Evolutionary conservation across 2,113 vertebrate species (phyloP).

Genomic region (Oreotrochilus melanogaster): DNA sequence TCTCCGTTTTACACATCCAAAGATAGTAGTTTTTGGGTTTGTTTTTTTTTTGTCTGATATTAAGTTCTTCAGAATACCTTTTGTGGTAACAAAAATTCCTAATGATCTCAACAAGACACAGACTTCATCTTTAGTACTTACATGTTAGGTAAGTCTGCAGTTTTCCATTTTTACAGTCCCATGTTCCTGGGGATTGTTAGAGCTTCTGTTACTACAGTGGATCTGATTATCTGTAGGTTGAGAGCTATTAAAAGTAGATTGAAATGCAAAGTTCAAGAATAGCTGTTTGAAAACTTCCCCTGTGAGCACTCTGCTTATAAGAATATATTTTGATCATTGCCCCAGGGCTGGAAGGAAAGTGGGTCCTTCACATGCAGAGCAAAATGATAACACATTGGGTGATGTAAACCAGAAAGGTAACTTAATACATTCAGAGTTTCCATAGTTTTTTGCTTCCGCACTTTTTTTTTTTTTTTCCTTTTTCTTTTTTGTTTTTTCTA

Average conservation of each 20-base stretch:
- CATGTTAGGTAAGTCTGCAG: neutral
- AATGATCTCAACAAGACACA: neutral
- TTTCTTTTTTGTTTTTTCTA: too few species aligned
- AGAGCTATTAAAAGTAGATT: conserved; percentile 9
- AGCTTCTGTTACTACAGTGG: neutral
- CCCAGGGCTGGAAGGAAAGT: neutral
- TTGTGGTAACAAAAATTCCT: neutral
- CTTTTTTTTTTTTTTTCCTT: neutral
- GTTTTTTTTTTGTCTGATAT: neutral
- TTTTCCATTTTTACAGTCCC: neutral
- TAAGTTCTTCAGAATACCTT: neutral
- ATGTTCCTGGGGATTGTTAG: neutral
- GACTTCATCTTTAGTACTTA: neutral
- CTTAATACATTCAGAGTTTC: neutral
- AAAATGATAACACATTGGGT: conserved; percentile 37
- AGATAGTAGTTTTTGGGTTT: neutral
- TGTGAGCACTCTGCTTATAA: neutral
- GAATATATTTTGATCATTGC: neutral
- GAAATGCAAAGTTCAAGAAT: conserved; percentile 25
- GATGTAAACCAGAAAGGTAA: conserved; percentile 44
- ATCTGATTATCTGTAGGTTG: conserved; percentile 8
- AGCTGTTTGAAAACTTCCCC: neutral
- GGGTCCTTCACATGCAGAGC: neutral
- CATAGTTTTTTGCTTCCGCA: neutral
- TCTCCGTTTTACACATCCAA: neutral